phyloP scores from a whole-genome alignment of 2,797 vertebrate species.

The Microctenopoma lineatum region DNA sequence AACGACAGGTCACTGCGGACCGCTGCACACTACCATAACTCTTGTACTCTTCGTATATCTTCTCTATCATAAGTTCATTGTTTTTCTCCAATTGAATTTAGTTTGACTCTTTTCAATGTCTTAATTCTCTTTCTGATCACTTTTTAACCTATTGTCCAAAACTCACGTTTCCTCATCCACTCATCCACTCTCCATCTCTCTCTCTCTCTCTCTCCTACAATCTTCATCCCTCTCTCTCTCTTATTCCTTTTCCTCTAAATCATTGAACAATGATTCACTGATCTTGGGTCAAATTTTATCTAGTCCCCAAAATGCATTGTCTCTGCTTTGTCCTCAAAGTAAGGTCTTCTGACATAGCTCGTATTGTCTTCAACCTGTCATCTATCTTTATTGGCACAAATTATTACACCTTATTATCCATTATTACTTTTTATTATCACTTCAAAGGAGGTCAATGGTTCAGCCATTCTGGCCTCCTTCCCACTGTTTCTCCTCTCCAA shows the following conservation, averaged over 20 bases:
- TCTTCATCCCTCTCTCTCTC: slow-evolving; percentile 61
- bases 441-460: slow-evolving; percentile 71
- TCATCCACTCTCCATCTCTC: too few species aligned
- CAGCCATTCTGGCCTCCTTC: slow-evolving; percentile 68
- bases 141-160: slow-evolving; percentile 33
- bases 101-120: neutral
- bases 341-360: slow-evolving; percentile 73
- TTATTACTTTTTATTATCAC: slow-evolving; percentile 77
- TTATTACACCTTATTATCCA: slow-evolving; percentile 78
- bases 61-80: slow-evolving; percentile 12
- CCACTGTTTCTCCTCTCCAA: slow-evolving; percentile 67
- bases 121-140: slow-evolving; percentile 52
- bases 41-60: slow-evolving; percentile 72
- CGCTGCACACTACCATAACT: slow-evolving; percentile 87
- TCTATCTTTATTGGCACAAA: slow-evolving; percentile 78
- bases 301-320: slow-evolving; percentile 78
- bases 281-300: slow-evolving; percentile 68
- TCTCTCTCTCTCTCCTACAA: slow-evolving; percentile 66
- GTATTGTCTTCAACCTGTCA: slow-evolving; percentile 70
- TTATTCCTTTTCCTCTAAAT: slow-evolving; percentile 18
- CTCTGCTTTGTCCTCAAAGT: slow-evolving; percentile 67
- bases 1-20: slow-evolving; percentile 86
- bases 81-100: neutral
- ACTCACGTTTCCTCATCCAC: neutral
- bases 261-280: slow-evolving; percentile 80